Evolutionary conservation across 2,888 invertebrate genomes (phyloP), one percentile per base, ranked within the genome.

Genomic region (Lepidonotus clava): DNA sequence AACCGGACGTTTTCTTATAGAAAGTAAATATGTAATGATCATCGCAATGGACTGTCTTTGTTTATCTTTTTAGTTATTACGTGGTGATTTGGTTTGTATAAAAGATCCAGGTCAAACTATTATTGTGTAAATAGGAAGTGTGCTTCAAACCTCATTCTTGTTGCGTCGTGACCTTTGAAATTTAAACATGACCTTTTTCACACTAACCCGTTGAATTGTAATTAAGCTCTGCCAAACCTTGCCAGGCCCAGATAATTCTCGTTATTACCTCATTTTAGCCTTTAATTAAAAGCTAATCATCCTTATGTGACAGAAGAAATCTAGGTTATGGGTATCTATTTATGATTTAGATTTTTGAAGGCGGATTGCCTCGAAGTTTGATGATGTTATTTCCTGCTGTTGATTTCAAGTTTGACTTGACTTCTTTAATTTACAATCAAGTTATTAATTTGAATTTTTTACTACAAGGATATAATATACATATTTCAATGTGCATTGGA

Each of bases 301-400:
- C 28, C 0, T 28, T 28, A 32, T 61, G 61, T 28, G 28, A 61
- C 61, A 61, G 28, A 61, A 32, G 28, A 53, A 61, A 61, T 61
- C 61, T 61, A 61, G 61, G 61, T 61, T 61, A 61, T 32, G 61
- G 61, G 28, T 61, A 61, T 61, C 61, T 61, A 61, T 61, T 61
- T 61, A 61, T 61, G 61, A 61, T 14, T 4, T 61, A 4, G 61
- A 32, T 61, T 61, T 61, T 61, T 61, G 28, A 28, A 61, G 61
- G 61, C 24, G 8, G 6, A 46, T 11, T 46, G 46, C 28, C 61
- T 4, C 24, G 61, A 61, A 61, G 28, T 61, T 61, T 28, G 28
- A 28, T 61, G 11, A 28, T 61, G 11, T 2, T 61, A 28, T 61
- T 61, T 24, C 4, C 1, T n/a, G n/a, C n/a, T n/a, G n/a, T n/a